Conservation (phyloP, 2,113 vertebrate species). For the Puffinus mauretanicus region DNA sequence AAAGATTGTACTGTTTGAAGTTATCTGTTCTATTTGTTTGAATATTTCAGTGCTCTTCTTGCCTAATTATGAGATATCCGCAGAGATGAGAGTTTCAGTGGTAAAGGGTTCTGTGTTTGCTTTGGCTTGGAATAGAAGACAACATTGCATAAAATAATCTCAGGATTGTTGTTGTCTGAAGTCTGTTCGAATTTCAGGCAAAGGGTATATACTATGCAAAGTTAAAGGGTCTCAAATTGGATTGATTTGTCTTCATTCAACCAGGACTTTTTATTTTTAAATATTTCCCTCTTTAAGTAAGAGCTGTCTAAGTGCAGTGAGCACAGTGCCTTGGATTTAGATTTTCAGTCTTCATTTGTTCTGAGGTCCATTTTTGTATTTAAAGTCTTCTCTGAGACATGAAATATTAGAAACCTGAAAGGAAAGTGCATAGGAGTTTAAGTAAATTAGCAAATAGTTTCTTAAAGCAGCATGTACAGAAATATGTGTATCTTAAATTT, state of each 20-base stretch:
- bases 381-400: not conserved
- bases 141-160: not conserved
- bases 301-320: not conserved
- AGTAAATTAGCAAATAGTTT: not conserved
- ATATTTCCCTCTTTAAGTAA: not conserved
- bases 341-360: not conserved
- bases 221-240: not conserved
- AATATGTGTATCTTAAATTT: not conserved
- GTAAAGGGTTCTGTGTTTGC: not conserved
- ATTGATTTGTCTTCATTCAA: not conserved
- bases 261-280: not conserved
- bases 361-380: not conserved
- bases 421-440: not conserved
- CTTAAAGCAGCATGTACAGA: not conserved
- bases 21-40: not conserved
- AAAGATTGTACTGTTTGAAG: not conserved
- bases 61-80: not conserved
- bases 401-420: not conserved
- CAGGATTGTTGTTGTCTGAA: not conserved
- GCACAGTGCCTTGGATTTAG: not conserved
- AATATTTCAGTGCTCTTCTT: not conserved
- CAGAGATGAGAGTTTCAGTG: not conserved
- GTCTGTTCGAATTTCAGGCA: not conserved
- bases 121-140: not conserved
- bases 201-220: not conserved